Evolutionary conservation across 1,140 invertebrate species (phyloP).

Genomic region (Leptinotarsa defecta): DNA sequence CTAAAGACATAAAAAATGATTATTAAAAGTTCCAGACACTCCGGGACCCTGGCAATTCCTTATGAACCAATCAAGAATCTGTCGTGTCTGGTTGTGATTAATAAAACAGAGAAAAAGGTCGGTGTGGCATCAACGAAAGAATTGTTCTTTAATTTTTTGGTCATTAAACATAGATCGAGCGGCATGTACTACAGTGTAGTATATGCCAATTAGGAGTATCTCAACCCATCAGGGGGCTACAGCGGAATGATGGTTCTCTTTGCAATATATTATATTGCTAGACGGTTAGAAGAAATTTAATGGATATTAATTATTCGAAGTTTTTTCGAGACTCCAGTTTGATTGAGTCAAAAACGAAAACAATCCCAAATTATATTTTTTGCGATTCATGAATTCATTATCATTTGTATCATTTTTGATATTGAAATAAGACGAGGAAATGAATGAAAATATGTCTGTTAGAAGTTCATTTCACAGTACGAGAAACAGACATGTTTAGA

Average conservation of each 20-base stretch:
- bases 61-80: slow-evolving; percentile 48
- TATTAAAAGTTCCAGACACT: slow-evolving; percentile 48
- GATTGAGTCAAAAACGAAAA: neutral
- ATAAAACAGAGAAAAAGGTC: slow-evolving; percentile 42
- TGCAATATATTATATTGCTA: slow-evolving; percentile 40
- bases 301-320: slow-evolving; percentile 39
- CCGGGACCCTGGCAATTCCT: slow-evolving; percentile 43
- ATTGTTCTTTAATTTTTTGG: slow-evolving; percentile 46
- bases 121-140: slow-evolving; percentile 21
- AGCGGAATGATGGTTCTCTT: slow-evolving; percentile 36
- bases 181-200: slow-evolving; percentile 36
- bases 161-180: slow-evolving; percentile 42
- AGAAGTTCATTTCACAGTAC: too few species aligned
- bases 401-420: too few species aligned
- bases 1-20: slow-evolving; percentile 39
- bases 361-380: neutral
- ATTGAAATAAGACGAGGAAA: too few species aligned
- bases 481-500: too few species aligned
- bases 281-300: slow-evolving; percentile 40
- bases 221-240: slow-evolving; percentile 37
- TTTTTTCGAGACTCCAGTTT: neutral
- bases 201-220: slow-evolving; percentile 47
- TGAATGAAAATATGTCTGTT: too few species aligned
- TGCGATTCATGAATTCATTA: too few species aligned
- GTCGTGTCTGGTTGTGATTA: slow-evolving; percentile 48